A percentile compares a stretch with the other conserved stretches of the same genome.
Evolutionary conservation across 1,140 invertebrate species (phyloP).

Genomic region (Drosophila jambulina): DNA sequence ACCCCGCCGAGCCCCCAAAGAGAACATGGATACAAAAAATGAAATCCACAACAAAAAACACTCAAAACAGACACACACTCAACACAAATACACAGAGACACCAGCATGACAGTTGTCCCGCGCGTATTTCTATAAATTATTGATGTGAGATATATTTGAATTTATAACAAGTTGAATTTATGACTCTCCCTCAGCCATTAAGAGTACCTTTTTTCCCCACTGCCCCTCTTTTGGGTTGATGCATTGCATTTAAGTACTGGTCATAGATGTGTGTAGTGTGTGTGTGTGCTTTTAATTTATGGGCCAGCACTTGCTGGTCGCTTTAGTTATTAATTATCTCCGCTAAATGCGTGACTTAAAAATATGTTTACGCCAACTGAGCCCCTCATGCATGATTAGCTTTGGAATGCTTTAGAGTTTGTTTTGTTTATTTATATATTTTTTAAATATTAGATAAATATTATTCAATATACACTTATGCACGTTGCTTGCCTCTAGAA

Average conservation of each 20-base stretch:
- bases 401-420: conserved; percentile 24
- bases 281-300: conserved; percentile 60
- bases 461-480: conserved; percentile 22
- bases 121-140: conserved; percentile 81
- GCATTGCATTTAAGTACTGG: conserved; percentile 36
- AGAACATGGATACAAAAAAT: conserved; percentile 16
- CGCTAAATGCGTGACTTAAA: conserved; percentile 1
- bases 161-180: conserved; percentile 78
- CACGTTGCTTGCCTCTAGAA: conserved; percentile 40
- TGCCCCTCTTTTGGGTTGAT: conserved; percentile 21
- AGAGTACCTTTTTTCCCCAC: conserved; percentile 30
- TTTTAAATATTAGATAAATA: not conserved
- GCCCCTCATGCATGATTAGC: conserved; percentile 49
- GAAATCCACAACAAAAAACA: conserved; percentile 20
- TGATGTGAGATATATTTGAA: conserved; percentile 82
- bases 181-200: conserved; percentile 57
- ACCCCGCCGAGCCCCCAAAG: conserved; percentile 44
- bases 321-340: conserved; percentile 66
- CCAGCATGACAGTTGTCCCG: conserved; percentile 78
- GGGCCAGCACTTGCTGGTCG: conserved; percentile 51
- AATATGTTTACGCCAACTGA: conserved; percentile 35
- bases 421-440: not conserved
- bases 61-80: conserved; percentile 30
- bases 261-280: conserved; percentile 17
- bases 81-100: conserved; percentile 19